Conservation (phyloP, 2,113 vertebrate species). For the Corythornis cristatus region DNA sequence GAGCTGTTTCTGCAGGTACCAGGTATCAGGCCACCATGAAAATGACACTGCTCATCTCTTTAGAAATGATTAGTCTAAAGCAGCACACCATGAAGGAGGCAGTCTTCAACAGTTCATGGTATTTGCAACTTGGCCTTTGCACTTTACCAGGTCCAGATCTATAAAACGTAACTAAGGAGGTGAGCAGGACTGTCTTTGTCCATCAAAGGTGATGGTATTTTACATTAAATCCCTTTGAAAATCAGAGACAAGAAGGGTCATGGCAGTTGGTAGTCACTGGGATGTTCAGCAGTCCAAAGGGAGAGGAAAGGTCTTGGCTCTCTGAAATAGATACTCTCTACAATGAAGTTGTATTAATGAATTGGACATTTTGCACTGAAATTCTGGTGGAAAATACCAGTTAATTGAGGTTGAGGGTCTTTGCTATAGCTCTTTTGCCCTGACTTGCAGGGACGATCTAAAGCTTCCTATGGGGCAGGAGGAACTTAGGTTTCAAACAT, state of each 20-base stretch:
- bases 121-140: neutral
- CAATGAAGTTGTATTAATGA: neutral
- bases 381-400: neutral
- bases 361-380: neutral
- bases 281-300: neutral
- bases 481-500: neutral
- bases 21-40: neutral
- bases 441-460: neutral
- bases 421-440: neutral
- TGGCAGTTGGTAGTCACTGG: neutral
- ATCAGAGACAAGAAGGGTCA: neutral
- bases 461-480: constrained; percentile 6
- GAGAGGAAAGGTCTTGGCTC: neutral
- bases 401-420: neutral
- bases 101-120: neutral
- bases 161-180: neutral
- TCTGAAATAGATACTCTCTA: neutral
- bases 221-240: neutral
- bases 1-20: neutral
- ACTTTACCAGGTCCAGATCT: neutral
- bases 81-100: neutral
- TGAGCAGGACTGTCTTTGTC: neutral
- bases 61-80: neutral
- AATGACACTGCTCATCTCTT: neutral
- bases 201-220: neutral